Evolutionary conservation across 1,140 invertebrate species (phyloP).

Genomic region (Notospermus geniculatus): DNA sequence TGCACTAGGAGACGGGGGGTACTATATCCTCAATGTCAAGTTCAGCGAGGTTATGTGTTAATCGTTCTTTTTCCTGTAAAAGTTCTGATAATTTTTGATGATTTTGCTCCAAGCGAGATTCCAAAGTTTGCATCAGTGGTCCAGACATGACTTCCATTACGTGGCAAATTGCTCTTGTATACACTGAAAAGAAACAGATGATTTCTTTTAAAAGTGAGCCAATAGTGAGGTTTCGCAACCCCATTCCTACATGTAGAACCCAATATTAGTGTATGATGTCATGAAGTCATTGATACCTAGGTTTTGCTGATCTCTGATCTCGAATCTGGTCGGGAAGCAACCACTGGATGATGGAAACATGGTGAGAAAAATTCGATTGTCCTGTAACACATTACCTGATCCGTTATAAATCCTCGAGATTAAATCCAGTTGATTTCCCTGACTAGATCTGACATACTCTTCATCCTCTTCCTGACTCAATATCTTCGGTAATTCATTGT

Average conservation of each 20-base stretch:
- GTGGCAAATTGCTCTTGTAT: conserved; percentile 59
- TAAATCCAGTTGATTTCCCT: conserved; percentile 56
- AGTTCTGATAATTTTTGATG: conserved; percentile 40
- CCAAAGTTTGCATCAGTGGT: conserved; percentile 59
- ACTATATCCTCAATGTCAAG: no score
- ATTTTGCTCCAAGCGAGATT: conserved; percentile 57
- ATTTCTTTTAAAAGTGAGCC: no score
- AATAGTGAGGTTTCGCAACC: no score
- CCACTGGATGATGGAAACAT: no score
- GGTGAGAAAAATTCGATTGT: no score
- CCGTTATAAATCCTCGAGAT: conserved; percentile 67
- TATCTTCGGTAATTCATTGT: conserved; percentile 71
- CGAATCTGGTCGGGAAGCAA: no score
- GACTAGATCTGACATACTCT: conserved; percentile 55
- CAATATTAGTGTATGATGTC: no score
- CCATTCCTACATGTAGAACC: no score
- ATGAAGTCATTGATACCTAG: no score
- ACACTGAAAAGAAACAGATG: conserved; percentile 54
- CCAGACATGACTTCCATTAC: conserved; percentile 62
- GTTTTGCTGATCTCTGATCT: no score
- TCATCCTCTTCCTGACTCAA: conserved; percentile 76
- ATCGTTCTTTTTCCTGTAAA: conserved; percentile 25
- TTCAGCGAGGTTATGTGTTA: no score
- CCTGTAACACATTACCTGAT: conserved; percentile 56
- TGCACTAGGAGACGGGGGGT: no score